phyloP scores from a whole-genome alignment of 2,113 vertebrate species.

The Podilymbus podiceps region DNA sequence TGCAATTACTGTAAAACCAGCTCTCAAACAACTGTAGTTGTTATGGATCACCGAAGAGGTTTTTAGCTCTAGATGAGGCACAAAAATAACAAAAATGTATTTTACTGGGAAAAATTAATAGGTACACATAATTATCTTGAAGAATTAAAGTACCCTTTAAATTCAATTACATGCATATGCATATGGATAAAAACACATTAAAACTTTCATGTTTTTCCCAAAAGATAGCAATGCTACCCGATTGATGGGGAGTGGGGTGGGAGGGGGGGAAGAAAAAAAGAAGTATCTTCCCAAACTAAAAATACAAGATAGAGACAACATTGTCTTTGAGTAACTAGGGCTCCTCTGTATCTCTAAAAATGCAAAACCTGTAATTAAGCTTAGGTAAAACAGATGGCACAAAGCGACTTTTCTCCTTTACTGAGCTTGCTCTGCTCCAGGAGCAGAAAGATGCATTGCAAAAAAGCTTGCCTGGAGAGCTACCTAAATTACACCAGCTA shows the following conservation, averaged over 20 bases:
- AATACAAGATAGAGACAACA: neutral
- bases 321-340: neutral
- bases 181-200: neutral
- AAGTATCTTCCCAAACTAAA: neutral
- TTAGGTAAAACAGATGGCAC: neutral
- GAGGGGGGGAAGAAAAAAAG: too few relatives aligned
- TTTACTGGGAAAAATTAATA: neutral
- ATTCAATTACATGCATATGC: neutral
- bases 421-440: neutral
- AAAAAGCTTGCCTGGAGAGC: neutral
- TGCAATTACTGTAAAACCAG: neutral
- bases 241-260: neutral
- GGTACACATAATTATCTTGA: neutral
- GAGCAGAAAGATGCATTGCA: neutral
- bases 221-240: neutral
- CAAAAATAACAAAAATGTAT: neutral
- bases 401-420: neutral
- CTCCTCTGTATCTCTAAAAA: neutral
- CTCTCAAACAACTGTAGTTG: neutral
- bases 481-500: neutral
- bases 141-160: neutral
- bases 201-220: neutral
- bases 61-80: neutral
- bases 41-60: neutral
- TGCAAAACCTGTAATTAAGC: neutral